Conservation (phyloP, 2,113 vertebrate genomes). For the Pseudorectes ferrugineus region DNA sequence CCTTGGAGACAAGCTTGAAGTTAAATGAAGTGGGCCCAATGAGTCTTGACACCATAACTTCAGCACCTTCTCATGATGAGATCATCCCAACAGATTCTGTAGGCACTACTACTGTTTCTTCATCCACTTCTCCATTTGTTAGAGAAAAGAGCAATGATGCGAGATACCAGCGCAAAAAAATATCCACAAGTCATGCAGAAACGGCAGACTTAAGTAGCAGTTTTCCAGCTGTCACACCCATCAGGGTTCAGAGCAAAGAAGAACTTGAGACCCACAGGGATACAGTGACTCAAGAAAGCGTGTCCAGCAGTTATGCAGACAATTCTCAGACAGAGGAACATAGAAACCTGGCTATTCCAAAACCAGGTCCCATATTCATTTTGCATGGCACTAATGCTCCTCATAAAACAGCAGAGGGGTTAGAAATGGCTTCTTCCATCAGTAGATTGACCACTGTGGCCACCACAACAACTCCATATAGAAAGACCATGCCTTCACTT, state of each 20-base stretch:
- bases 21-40: not conserved
- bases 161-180: not conserved
- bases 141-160: not conserved
- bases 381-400: not conserved
- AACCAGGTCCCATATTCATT: not conserved
- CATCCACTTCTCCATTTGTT: not conserved
- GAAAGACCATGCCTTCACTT: not conserved
- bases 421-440: not conserved
- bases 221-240: not conserved
- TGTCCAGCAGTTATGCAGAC: not conserved
- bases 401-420: not conserved
- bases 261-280: not conserved
- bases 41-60: not conserved
- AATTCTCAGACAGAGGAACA: not conserved
- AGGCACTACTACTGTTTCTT: not conserved
- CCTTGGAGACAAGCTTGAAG: not conserved
- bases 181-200: not conserved
- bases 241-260: not conserved
- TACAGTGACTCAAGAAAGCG: not conserved
- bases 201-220: not conserved
- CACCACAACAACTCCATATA: not conserved
- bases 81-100: not conserved
- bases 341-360: not conserved
- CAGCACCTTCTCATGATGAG: not conserved
- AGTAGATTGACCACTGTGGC: not conserved